These are phyloP conservation scores for Nesometra sesokonis DNA, from an alignment of 35 echinoderm and acorn worm genomes.

Conservation along the genomic window DNA sequence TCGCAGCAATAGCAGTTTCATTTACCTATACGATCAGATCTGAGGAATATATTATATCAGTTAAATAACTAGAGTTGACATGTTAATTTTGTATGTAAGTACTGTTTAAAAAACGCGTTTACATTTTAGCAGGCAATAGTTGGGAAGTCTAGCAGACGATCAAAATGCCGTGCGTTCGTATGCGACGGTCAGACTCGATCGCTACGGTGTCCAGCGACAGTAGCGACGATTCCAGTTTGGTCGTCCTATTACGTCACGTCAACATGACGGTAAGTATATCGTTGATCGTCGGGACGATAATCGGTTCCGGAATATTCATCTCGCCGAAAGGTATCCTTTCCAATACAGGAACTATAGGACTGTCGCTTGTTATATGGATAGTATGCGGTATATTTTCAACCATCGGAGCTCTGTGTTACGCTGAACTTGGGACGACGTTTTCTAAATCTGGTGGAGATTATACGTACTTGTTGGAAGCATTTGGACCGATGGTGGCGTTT, in stretches of 20 bases:
- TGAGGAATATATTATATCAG: background rate
- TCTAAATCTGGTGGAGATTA: constrained; percentile 77
- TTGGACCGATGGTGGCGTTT: constrained; percentile 51
- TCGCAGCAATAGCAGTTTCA: background rate
- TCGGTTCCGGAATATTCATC: constrained; percentile 78
- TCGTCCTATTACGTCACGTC: background rate
- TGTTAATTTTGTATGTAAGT: background rate
- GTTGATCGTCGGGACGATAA: constrained; percentile 65
- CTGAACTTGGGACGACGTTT: constrained; percentile 58
- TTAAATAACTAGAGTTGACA: background rate
- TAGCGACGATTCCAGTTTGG: background rate
- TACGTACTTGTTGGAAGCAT: constrained; percentile 58
- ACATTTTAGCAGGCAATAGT: background rate
- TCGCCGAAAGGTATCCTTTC: constrained; percentile 63
- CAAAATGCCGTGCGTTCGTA: background rate
- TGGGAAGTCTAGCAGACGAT: no score
- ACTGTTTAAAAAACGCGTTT: background rate
- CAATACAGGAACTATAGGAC: constrained; percentile 53
- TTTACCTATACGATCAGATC: background rate
- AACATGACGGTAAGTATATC: constrained; percentile 34
- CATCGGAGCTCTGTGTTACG: constrained; percentile 60
- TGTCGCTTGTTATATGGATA: constrained; percentile 58
- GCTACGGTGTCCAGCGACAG: background rate
- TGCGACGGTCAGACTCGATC: background rate
- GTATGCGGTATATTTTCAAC: constrained; percentile 46